Evolutionary conservation across 1,140 invertebrate genomes (phyloP).

Genomic region (Ooceraea biroi): DNA sequence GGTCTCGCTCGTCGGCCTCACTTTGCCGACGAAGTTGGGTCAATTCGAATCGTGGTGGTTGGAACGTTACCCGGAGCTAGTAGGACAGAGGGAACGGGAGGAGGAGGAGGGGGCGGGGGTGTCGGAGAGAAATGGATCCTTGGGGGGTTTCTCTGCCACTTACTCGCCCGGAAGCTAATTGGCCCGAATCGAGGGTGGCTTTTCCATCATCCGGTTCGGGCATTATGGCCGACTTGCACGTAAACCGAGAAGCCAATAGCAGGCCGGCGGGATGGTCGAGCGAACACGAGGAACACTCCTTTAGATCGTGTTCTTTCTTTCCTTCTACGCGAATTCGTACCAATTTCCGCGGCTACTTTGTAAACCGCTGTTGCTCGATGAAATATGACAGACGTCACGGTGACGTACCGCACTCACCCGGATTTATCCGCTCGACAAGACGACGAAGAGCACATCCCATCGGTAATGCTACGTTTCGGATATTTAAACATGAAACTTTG

Average conservation of each 20-base stretch:
- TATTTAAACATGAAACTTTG: not conserved
- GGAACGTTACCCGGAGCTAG: conserved; percentile 49
- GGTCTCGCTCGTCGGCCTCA: conserved; percentile 18
- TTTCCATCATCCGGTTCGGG: conserved; percentile 76
- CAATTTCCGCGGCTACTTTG: conserved; percentile 53
- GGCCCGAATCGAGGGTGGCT: conserved; percentile 76
- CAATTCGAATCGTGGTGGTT: conserved; percentile 38
- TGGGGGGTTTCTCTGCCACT: conserved; percentile 70
- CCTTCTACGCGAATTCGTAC: conserved; percentile 57
- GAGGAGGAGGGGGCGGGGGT: not conserved
- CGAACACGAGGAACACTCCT: conserved; percentile 60
- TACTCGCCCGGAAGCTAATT: conserved; percentile 76
- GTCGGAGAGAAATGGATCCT: conserved; percentile 68
- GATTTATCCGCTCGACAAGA: conserved; percentile 6
- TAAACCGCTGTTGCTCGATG: conserved; percentile 39
- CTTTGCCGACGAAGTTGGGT: conserved; percentile 42
- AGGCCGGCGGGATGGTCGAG: conserved; percentile 63
- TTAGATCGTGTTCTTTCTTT: conserved; percentile 59
- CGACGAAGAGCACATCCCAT: conserved; percentile 11
- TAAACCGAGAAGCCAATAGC: conserved; percentile 70
- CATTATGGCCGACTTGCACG: conserved; percentile 74
- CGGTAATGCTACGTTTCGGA: not conserved
- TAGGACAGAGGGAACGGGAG: not conserved
- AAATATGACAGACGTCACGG: conserved; percentile 55
- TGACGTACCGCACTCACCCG: not conserved